Base-by-base conservation (phyloP, 2,113 vertebrate genomes). In the Cavia porcellus region DNA sequence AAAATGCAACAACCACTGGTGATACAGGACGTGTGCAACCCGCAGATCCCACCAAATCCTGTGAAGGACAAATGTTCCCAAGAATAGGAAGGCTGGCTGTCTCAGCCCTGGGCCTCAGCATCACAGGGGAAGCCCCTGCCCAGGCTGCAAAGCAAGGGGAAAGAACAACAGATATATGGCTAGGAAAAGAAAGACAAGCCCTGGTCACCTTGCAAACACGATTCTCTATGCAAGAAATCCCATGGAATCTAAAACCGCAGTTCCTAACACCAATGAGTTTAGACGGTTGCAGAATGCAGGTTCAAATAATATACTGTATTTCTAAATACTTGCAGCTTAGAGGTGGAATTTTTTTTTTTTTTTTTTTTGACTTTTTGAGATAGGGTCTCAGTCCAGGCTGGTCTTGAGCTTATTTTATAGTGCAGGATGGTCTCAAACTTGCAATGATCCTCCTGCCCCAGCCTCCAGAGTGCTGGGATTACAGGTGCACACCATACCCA, bases 131-230 rank as follows among this genome's bases (percentile, higher is more conserved):
- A 72, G 61, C 15, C 64, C 45, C 17, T 7, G 14, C 7, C 35
- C 9, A 5, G 2, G 0, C 45, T 70, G 70, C 22, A 42, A 2
- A 35, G 45, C 25, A 66, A 72, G 45, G 6, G 52, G 22, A 79
- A 85, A 7, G 4, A 47, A 72, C 0, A 64, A 68, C 66, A 75
- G 12, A 57, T 24, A 79, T 5, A 70, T 30, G 25, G 25, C 24
- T 77, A 0, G 57, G 47, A 20, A 14, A 22, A 59, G 66, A 84
- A 77, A 77, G 35, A 42, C 32, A 2, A 81, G 61, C 24, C 4
- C 75, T n/a, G 52, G 30, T 90, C 92, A 87, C 59, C 66, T 84
- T 85, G 74, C 52, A 96, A 61, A 87, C 50, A 50, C 5, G 11
- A 72, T 59, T 84, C 59, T 80, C 90, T 55, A 77, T 22, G n/a